Evolutionary conservation across 2,888 invertebrate species (phyloP).

Genomic region (Sericinus montela): DNA sequence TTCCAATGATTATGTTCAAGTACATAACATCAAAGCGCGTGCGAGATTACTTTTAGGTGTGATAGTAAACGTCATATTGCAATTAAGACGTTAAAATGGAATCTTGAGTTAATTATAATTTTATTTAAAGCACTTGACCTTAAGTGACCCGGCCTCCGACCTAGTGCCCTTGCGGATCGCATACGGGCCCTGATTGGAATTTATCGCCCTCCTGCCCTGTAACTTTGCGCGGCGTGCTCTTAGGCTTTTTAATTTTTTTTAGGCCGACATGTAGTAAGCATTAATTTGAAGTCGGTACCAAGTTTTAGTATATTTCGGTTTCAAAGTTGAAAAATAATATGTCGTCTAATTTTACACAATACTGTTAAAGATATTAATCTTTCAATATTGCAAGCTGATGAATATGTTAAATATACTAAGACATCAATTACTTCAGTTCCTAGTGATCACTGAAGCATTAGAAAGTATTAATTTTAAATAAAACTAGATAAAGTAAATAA

Average conservation of each 20-base stretch:
- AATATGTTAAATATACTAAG: too few species aligned
- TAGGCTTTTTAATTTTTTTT: slow-evolving; percentile 26
- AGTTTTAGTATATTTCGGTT: slow-evolving; percentile 1
- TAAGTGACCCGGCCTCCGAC: slow-evolving; percentile 47
- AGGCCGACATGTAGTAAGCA: slow-evolving; percentile 12
- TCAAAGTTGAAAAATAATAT: neutral
- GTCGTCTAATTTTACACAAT: too few species aligned
- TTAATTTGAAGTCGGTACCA: slow-evolving; percentile 17
- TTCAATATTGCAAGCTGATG: too few species aligned
- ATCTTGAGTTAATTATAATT: slow-evolving; percentile 1
- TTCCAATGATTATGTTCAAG: too few species aligned
- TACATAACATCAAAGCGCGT: too few species aligned
- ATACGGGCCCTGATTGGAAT: slow-evolving; percentile 60
- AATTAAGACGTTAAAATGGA: neutral
- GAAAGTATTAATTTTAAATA: too few species aligned
- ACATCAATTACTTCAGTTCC: too few species aligned
- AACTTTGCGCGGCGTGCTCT: slow-evolving; percentile 43
- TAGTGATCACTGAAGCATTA: too few species aligned
- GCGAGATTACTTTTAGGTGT: too few species aligned
- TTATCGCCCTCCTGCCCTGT: slow-evolving; percentile 59
- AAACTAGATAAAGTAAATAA: too few species aligned
- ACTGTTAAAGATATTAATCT: too few species aligned
- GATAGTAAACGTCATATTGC: neutral
- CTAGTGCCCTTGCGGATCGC: slow-evolving; percentile 59
- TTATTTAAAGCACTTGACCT: slow-evolving; percentile 25